Conservation (phyloP, 2,888 invertebrate species). For the Microplitis deprimator region DNA sequence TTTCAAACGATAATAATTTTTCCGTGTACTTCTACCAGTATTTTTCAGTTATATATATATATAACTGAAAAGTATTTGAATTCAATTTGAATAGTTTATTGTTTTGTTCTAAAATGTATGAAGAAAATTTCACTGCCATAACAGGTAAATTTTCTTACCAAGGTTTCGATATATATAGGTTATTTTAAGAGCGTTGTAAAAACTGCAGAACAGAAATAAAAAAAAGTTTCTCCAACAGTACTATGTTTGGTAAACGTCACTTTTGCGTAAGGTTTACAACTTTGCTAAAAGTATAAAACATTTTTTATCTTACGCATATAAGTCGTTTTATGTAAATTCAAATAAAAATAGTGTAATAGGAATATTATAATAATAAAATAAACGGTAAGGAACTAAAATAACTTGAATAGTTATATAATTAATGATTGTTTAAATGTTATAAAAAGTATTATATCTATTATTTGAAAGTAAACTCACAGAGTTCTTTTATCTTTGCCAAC, state of each 20-base stretch:
- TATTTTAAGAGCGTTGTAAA: background rate
- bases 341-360: background rate
- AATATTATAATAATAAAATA: background rate
- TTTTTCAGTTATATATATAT: too few relatives aligned
- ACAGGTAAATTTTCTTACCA: too few relatives aligned
- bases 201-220: background rate
- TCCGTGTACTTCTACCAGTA: too few relatives aligned
- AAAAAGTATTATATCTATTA: background rate
- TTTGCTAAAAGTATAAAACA: background rate
- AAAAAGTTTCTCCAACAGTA: background rate
- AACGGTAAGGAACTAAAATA: background rate
- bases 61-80: too few relatives aligned
- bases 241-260: background rate
- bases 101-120: too few relatives aligned
- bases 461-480: background rate
- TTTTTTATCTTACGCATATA: background rate
- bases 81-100: too few relatives aligned
- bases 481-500: background rate
- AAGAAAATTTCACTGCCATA: too few relatives aligned
- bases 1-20: too few relatives aligned
- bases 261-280: conserved; percentile 1
- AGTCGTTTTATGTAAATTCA: background rate
- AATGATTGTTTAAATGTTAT: background rate
- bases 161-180: too few relatives aligned
- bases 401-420: background rate